Base-by-base conservation (phyloP, 2,113 vertebrate genomes). In the Helogale parvula region DNA sequence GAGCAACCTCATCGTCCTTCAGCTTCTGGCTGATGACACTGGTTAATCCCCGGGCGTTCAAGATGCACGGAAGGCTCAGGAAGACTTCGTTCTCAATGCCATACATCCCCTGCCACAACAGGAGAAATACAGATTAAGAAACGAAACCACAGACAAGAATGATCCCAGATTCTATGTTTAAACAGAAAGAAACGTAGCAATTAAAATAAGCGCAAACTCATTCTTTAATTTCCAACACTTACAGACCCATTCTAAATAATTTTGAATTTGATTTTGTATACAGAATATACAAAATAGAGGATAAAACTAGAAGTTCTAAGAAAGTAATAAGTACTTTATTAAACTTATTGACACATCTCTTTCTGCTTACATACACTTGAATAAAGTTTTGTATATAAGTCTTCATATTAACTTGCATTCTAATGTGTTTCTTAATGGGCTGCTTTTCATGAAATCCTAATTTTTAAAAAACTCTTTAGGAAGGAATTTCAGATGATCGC, bases 11-110 rank as follows among this genome's bases (percentile, higher is more conserved):
- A 0, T 63, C 98, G 0, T 99, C 99, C 3, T 99, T 99, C 97
- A 99, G 99, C 84, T 99, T 99, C 99, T 99, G 99, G 97, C 99
- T 99, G 98, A 99, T 98, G 69, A 99, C 99, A 16, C 99, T 99
- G 91, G 98, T 98, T 85, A 99, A 97, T 1, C 99, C 99, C 12
- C 97, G 98, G 83, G 98, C 98, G 96, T 99, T 99, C 88, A 99
- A 98, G 69, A 99, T 98, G 65, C 99, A 99, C 0, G 99, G 99
- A 80, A 99, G 99, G 93, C 99, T 99, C 98, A 99, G 98, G 99
- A 99, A 99, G 95, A 99, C 99, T 57, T 99, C 99, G 0, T 99
- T 99, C 3, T 98, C 74, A n/a, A 99, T 99, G 29, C 99, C 99
- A 2, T 99, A 99, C 99, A 99, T 99, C 41, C 99, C 99, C 99